Percentiles rank a stretch among this genome's conserved stretches.
Evolutionary conservation across 2,113 vertebrate species (phyloP).

Genomic region (Ciconia maguari): DNA sequence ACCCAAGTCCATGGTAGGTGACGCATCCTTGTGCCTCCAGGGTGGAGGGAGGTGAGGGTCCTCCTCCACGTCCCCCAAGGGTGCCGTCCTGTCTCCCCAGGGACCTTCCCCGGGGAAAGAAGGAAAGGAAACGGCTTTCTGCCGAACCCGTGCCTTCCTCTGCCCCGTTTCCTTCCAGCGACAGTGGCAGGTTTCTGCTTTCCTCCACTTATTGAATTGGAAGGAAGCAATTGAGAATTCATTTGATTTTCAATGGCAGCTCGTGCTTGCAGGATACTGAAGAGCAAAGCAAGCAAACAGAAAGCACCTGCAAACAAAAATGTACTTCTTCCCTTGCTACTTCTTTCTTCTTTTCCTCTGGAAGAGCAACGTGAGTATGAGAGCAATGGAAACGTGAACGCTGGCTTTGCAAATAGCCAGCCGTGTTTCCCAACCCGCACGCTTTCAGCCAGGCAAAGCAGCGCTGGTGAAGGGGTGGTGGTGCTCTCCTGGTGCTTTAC

Average conservation of each 20-base stretch:
- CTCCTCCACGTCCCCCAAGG: not conserved
- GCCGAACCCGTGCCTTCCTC: not conserved
- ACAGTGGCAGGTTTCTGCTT: conserved; percentile 21
- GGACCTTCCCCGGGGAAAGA: not conserved
- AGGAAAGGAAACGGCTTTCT: not conserved
- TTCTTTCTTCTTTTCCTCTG: not conserved
- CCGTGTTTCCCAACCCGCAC: not conserved
- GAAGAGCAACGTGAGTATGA: accelerated
- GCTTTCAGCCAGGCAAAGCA: not conserved
- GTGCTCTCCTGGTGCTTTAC: not conserved
- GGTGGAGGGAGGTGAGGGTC: not conserved
- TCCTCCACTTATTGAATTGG: conserved; percentile 55
- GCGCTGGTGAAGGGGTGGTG: not conserved
- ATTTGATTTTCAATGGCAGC: conserved; percentile 62
- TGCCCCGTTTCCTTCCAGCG: conserved; percentile 6
- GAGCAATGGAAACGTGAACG: accelerated
- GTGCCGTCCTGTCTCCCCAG: not conserved
- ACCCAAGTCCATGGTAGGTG: accelerated
- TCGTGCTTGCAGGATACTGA: conserved; percentile 3
- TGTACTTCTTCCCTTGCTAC: not conserved
- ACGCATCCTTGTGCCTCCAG: not conserved
- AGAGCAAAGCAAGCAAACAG: not conserved
- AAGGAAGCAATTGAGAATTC: conserved; percentile 65
- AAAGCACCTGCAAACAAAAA: not conserved
- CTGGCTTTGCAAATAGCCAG: accelerated